phyloP scores from a whole-genome alignment of 2,797 vertebrate genomes.

The Falco biarmicus region DNA sequence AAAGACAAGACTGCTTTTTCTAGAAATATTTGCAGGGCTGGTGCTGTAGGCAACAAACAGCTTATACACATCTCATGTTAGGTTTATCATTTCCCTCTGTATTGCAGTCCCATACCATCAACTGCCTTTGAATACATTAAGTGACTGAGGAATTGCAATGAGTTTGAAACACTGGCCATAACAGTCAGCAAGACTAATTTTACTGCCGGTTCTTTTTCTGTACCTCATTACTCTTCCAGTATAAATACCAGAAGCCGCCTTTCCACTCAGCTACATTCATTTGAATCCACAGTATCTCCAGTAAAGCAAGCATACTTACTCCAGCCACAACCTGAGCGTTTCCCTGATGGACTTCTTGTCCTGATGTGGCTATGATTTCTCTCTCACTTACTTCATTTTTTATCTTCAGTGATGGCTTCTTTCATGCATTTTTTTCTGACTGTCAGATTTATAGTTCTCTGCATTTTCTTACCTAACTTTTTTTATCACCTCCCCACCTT shows the following conservation, averaged over 20 bases:
- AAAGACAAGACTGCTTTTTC: not conserved
- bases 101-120: slow-evolving; percentile 12
- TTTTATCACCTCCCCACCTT: not conserved
- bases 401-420: not conserved
- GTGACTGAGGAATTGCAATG: slow-evolving; percentile 4
- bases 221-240: not conserved
- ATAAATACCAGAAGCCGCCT: not conserved
- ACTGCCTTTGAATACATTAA: slow-evolving; percentile 43
- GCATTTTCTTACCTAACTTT: not conserved
- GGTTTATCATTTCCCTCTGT: not conserved
- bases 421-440: not conserved
- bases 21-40: not conserved
- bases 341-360: not conserved
- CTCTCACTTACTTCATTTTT: not conserved
- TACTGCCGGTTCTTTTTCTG: not conserved
- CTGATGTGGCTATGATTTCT: not conserved
- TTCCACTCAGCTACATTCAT: not conserved
- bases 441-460: not conserved
- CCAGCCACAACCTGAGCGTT: not conserved
- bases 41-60: not conserved
- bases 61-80: not conserved
- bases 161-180: not conserved
- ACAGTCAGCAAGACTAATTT: not conserved
- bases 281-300: not conserved
- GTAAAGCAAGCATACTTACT: not conserved